A percentile compares a stretch with the other conserved stretches of the same genome.
phyloP scores from a whole-genome alignment of 2,888 invertebrate genomes.

The Margaritifera margaritifera region DNA sequence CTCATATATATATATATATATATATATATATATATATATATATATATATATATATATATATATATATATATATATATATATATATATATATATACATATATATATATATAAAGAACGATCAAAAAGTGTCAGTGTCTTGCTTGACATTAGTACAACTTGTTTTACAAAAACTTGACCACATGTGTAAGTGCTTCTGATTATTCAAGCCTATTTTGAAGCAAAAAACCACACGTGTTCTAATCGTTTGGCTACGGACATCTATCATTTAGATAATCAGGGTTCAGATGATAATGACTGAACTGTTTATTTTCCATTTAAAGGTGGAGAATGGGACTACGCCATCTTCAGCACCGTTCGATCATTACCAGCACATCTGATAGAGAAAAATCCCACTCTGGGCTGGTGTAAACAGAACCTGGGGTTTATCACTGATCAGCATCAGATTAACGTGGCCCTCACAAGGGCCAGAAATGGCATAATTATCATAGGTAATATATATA shows the following conservation, averaged over 20 bases:
- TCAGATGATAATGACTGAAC: neutral
- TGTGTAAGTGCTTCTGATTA: too few species aligned
- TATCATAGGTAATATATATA: constrained; percentile 54
- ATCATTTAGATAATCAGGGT: neutral
- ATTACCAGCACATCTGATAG: constrained; percentile 54
- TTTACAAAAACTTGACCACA: too few species aligned
- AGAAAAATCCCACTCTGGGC: constrained; percentile 51
- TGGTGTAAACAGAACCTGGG: constrained; percentile 64
- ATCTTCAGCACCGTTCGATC: constrained; percentile 64
- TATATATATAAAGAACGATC: too few species aligned
- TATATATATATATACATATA: too few species aligned
- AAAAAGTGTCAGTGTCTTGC: too few species aligned
- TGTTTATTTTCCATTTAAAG: constrained; percentile 24
- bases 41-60: too few species aligned
- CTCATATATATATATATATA: too few species aligned
- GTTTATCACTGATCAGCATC: constrained; percentile 67
- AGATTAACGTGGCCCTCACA: constrained; percentile 67
- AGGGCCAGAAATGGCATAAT: constrained; percentile 62
- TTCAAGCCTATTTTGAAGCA: neutral
- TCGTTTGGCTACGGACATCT: neutral
- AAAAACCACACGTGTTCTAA: neutral
- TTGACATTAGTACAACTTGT: too few species aligned
- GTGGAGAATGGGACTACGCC: constrained; percentile 66
- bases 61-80: too few species aligned
- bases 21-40: too few species aligned